Conservation (phyloP, 2,113 vertebrate species). For the Charadrius vociferus region DNA sequence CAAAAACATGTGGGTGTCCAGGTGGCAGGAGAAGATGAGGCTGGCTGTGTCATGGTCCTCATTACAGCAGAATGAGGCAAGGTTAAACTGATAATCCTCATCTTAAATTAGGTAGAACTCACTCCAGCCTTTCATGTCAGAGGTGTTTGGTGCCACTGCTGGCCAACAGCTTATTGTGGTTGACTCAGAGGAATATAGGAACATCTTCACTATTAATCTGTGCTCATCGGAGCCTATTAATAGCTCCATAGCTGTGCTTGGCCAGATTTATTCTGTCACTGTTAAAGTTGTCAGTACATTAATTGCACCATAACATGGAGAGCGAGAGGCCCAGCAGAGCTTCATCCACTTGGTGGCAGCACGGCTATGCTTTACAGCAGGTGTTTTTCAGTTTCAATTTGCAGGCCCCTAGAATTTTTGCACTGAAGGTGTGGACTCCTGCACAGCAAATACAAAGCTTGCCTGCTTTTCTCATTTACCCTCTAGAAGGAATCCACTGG, state of each 20-base stretch:
- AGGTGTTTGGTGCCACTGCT: background rate
- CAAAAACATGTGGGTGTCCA: background rate
- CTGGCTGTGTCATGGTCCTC: background rate
- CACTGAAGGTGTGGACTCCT: background rate
- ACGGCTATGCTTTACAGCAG: background rate
- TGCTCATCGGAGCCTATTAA: background rate
- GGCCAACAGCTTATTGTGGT: background rate
- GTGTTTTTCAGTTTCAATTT: background rate
- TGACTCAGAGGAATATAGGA: background rate
- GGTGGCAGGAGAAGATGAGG: background rate
- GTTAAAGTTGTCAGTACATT: background rate
- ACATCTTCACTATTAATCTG: background rate
- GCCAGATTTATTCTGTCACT: background rate
- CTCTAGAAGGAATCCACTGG: background rate
- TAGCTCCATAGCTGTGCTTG: background rate
- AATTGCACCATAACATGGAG: background rate
- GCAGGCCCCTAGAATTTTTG: constrained; percentile 2
- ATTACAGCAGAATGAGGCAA: background rate
- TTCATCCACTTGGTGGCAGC: constrained; percentile 76
- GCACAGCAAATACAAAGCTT: constrained; percentile 12
- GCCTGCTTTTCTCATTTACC: constrained; percentile 17
- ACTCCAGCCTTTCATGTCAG: background rate
- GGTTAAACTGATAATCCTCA: constrained; percentile 1
- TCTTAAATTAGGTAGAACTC: background rate
- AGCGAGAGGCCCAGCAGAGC: background rate